Evolutionary conservation across 2,797 vertebrate species (phyloP).

Genomic region (Cyclura pinguis): DNA sequence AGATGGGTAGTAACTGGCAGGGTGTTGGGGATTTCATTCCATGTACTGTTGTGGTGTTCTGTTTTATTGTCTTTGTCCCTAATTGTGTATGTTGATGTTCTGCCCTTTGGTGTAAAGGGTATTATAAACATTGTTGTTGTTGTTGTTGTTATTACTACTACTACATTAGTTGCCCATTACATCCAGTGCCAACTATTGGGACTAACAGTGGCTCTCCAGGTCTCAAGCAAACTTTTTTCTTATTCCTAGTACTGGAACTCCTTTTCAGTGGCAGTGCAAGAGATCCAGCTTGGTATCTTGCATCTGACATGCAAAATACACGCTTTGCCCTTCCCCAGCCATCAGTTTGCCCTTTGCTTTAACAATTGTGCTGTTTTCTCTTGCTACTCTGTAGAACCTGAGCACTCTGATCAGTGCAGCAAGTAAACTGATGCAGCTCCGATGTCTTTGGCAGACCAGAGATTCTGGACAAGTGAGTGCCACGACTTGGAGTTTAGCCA

Average conservation of each 20-base stretch:
- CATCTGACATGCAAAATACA: not conserved
- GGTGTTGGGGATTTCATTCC: too few species aligned
- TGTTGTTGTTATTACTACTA: too few species aligned
- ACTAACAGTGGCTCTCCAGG: not conserved
- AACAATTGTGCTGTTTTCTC: slow-evolving; percentile 7
- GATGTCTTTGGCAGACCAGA: slow-evolving; percentile 86
- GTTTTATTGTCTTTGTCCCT: too few species aligned
- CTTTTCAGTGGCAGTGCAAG: not conserved
- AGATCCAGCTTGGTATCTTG: too few species aligned
- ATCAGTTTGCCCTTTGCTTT: not conserved
- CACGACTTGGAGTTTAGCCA: slow-evolving; percentile 89
- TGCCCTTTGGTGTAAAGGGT: too few species aligned
- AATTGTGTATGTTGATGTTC: too few species aligned
- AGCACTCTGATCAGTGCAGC: slow-evolving; percentile 90
- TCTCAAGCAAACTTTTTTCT: not conserved
- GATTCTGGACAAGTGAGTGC: slow-evolving; percentile 89
- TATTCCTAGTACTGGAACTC: not conserved
- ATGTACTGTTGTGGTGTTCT: too few species aligned
- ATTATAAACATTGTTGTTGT: too few species aligned
- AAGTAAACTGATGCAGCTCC: slow-evolving; percentile 92
- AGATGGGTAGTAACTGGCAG: too few species aligned
- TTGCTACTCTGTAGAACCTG: slow-evolving; percentile 83
- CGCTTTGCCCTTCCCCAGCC: too few species aligned
- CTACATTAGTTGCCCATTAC: too few species aligned
- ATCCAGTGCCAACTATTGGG: not conserved